phyloP scores from a whole-genome alignment of 2,113 vertebrate species.

The Archilochus colubris region DNA sequence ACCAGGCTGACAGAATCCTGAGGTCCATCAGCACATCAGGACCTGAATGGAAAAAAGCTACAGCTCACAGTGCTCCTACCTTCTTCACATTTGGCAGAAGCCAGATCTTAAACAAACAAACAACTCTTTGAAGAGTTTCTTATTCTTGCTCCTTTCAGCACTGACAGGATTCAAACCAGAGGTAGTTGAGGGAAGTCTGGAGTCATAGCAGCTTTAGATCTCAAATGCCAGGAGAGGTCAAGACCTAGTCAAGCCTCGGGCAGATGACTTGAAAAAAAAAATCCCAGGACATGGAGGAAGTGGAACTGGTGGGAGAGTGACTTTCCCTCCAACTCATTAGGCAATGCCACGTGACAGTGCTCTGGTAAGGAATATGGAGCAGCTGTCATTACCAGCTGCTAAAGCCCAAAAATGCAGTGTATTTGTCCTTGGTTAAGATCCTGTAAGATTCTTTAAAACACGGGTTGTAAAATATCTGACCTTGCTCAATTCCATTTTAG shows the following conservation, averaged over 20 bases:
- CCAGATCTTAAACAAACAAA: background rate
- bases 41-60: background rate
- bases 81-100: constrained; percentile 22
- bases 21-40: background rate
- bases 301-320: background rate
- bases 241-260: constrained; percentile 18
- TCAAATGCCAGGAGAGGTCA: constrained; percentile 46
- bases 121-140: constrained; percentile 11
- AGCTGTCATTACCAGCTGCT: background rate
- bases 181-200: background rate
- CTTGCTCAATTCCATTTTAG: background rate
- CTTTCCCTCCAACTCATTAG: background rate
- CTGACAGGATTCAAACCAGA: constrained; percentile 58
- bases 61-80: background rate
- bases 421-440: background rate
- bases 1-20: background rate
- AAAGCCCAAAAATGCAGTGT: background rate
- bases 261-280: constrained; percentile 29
- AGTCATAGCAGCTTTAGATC: constrained; percentile 35
- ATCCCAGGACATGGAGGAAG: background rate
- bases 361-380: background rate
- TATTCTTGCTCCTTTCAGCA: constrained; percentile 12
- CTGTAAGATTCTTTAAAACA: background rate
- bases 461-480: background rate
- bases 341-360: rapidly evolving